Evolutionary conservation across 2,797 vertebrate genomes (phyloP), one percentile per base, ranked within the genome.

Genomic region (Prionace glauca): DNA sequence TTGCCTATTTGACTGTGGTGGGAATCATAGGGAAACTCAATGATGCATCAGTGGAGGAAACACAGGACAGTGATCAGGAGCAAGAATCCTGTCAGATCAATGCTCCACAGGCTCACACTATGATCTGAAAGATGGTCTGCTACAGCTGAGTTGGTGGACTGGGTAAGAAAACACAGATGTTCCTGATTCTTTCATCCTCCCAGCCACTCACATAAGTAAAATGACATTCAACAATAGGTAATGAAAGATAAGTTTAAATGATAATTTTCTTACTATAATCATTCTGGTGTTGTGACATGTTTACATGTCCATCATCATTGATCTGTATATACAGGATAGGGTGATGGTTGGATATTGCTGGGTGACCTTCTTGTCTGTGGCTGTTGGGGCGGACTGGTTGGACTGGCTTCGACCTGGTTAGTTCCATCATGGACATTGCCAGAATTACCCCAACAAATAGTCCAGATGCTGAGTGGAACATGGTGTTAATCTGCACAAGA

Each of bases 261-360:
- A 91, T 20, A 16, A 36, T 92, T 67, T 36, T n/a, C 90, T 92
- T 92, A 69, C 90, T 92, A n/a, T 92, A 24, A 9, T 92, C 90
- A 41, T 92, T 92, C 90, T 92, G 62, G 10, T 69, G 90, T n/a
- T 24, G 18, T 0, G 65, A 67, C 20, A 41, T 92, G n/a, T 67
- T 41, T n/a, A 92, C 90, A 20, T 69, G 62, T 8, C 90, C 90
- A 36, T 92, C 90, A 1, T 69, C 65, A 41, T 41, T 41, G 65
- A 92, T 92, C 90, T 92, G 90, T 22, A 92, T 0, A 1, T 92
- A 92, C 62, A 41, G 65, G 90, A 69, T 36, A 14, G 18, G 29
- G 16, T 92, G 90, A n/a, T n/a, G 62, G 22, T 45, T 65, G 50
- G 90, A 67, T 20, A 9, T 14, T 67, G 1, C 32, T 65, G 3